Base-by-base conservation (phyloP, 2,797 vertebrate genomes). In the Enteromius radiatus region DNA sequence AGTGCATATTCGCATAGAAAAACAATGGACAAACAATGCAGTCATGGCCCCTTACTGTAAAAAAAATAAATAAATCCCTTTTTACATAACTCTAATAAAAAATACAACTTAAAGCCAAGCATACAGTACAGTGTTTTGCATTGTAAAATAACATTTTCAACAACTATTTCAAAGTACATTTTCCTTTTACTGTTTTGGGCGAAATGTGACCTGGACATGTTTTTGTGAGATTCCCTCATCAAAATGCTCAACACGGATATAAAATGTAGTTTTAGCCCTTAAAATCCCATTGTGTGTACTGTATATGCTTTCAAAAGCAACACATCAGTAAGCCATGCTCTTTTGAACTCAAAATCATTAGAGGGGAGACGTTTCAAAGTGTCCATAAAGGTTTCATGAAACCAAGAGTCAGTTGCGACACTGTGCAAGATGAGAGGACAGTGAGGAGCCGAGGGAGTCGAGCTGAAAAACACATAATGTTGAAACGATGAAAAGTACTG, bases 401-500 rank as follows among this genome's bases (percentile, higher is more conserved):
- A 86, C 68, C 80, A 75, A 80, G 76, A 75, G 28, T 38, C 41
- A 76, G 56, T 76, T 73, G 75, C 47, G 67, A 77, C 76, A 76
- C 28, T 59, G 38, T 69, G 59, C 14, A 54, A 56, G 80, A 84
- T 86, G 73, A 84, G 41, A 86, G 45, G 38, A 63, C 76, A 43
- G 65, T 8, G 63, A 76, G 33, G 11, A 63, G 23, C 33, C 15
- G 3, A 67, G 61, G 75, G 71, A 80, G 63, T 0, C 8, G 68
- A 47, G 47, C 28, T 64, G 41, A 77, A 78, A 84, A 76, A 45
- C 70, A 80, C 81, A 86, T 54, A 49, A 17, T 49, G 61, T 54
- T 67, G 63, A 78, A 78, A 78, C 23, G 83, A 84, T 86, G 73
- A 84, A 78, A 81, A 68, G 23, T 76, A 15, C 47, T 54, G 78